Evolutionary conservation across 1,140 invertebrate genomes (phyloP).

Genomic region (Apis dorsata): DNA sequence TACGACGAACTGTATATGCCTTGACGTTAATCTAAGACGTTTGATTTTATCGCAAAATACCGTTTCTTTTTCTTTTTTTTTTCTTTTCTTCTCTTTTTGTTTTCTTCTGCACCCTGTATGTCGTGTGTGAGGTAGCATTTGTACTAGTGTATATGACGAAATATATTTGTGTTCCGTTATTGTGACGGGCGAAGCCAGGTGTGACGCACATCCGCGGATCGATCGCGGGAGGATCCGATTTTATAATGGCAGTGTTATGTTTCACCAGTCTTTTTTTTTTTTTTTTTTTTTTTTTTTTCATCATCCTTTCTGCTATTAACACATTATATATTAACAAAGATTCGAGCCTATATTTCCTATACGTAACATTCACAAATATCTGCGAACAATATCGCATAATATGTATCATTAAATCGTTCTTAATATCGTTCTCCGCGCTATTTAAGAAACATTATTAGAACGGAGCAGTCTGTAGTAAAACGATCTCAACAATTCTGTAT

Average conservation of each 20-base stretch:
- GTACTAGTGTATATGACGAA: constrained; percentile 74
- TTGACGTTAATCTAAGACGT: constrained; percentile 10
- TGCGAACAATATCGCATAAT: not conserved
- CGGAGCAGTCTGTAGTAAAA: not conserved
- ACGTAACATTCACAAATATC: not conserved
- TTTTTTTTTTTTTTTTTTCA: too few relatives aligned
- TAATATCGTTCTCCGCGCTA: not conserved
- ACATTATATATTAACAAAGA: not conserved
- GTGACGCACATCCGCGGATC: constrained; percentile 9
- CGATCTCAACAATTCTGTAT: constrained; percentile 21
- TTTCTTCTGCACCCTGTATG: constrained; percentile 77
- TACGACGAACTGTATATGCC: not conserved
- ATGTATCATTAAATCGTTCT: not conserved
- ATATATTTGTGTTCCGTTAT: constrained; percentile 63
- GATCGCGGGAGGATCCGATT: constrained; percentile 32
- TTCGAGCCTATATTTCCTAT: not conserved
- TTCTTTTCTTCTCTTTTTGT: constrained; percentile 28
- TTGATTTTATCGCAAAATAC: constrained; percentile 53
- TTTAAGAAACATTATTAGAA: not conserved
- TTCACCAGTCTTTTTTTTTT: constrained; percentile 33
- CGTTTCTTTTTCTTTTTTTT: constrained; percentile 30
- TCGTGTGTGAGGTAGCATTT: constrained; percentile 79
- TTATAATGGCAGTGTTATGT: constrained; percentile 52
- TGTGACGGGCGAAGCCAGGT: constrained; percentile 31
- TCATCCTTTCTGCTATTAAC: not conserved